Evolutionary conservation across 2,888 invertebrate genomes (phyloP), one percentile per base, ranked within the genome.

Genomic region (Girardia tigrina): DNA sequence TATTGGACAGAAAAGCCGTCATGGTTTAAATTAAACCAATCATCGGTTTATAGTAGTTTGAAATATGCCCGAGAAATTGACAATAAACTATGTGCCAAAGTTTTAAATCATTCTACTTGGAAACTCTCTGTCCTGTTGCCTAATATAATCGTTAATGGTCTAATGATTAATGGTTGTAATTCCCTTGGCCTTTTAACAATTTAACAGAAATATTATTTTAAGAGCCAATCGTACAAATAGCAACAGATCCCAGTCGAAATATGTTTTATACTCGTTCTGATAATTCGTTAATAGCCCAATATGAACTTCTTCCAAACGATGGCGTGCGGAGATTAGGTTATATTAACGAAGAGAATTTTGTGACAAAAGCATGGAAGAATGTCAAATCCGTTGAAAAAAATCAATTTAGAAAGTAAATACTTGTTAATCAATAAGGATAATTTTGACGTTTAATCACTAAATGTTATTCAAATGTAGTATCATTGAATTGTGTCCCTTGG

Each of bases 251-350:
- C 82, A 89, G 90, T 20, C 87, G 97, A 74, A 88, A 92, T 81
- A 89, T 95, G 79, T 85, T 98, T 26, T 98, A 92, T 83, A 89
- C 91, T 23, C 86, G 94, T 42, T 91, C 92, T 75, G 91, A 92
- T 82, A 91, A 91, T 80, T 78, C 77, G 23, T 72, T 20, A 8
- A 29, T 77, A 23, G 28, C 29, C 1, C 42, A 71, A 26, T 77
- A 71, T 23, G 16, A 29, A 29, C 69, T 77, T 1, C 28, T 70
- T 1, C 29, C 77, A 14, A 42, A 70, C 29, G 72, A 36, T 28
- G 29, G 28, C n/a, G 27, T 74, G n/a, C 75, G 70, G 20, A 75
- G 77, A 69, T 27, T 78, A n/a, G 69, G 26, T 20, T 70, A 42
- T 29, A n/a, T 78, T 6, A 70, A 71, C 16, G 75, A 76, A 72